These are phyloP conservation scores for Mythimna ferrago DNA, from an alignment of 2,888 invertebrate genomes.

Conservation along the genomic window DNA sequence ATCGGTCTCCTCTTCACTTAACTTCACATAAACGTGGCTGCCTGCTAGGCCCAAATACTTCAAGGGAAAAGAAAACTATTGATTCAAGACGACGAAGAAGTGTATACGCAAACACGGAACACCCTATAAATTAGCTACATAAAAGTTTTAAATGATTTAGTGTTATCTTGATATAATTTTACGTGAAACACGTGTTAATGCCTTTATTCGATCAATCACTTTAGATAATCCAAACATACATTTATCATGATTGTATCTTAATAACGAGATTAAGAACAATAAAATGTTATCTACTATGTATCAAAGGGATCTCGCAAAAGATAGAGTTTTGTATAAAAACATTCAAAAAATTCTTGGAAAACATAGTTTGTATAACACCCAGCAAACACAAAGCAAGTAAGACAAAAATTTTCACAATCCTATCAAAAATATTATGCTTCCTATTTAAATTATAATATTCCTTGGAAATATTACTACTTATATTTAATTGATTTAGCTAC, in stretches of 20 bases:
- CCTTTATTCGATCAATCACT: slow-evolving; percentile 36
- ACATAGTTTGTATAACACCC: slow-evolving; percentile 55
- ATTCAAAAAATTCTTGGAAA: neutral
- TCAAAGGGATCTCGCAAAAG: neutral
- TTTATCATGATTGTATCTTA: slow-evolving; percentile 48
- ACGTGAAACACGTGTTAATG: neutral
- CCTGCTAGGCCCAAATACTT: too few relatives aligned
- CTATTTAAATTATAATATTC: neutral
- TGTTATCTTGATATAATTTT: neutral
- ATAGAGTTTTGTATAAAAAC: slow-evolving; percentile 54
- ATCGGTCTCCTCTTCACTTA: too few relatives aligned
- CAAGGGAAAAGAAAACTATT: too few relatives aligned
- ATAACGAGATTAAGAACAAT: slow-evolving; percentile 51
- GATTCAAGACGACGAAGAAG: too few relatives aligned
- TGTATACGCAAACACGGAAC: neutral
- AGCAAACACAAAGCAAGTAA: slow-evolving; percentile 59
- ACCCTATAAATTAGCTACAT: neutral
- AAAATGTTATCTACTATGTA: slow-evolving; percentile 34
- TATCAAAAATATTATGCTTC: neutral
- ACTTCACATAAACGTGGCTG: too few relatives aligned
- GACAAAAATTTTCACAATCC: neutral
- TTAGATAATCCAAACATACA: slow-evolving; percentile 44
- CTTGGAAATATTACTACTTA: neutral
- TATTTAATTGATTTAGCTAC: neutral
- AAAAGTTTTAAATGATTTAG: slow-evolving; percentile 2